A percentile compares a stretch with the other conserved stretches of the same genome.
Conservation (phyloP, 2,113 vertebrate species). For the Lota lota region DNA sequence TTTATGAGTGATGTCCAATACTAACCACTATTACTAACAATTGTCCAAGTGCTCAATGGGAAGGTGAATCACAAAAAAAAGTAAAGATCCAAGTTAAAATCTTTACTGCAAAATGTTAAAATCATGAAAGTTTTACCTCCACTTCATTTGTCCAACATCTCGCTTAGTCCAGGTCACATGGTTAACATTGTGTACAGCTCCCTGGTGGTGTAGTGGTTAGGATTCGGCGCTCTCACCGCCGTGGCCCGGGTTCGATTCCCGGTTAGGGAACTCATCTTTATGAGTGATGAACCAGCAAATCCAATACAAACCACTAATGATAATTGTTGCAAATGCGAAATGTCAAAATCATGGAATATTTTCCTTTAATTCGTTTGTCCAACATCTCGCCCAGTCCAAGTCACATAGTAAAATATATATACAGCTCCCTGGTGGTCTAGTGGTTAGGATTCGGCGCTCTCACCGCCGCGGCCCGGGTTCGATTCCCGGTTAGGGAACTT, state of each 20-base stretch:
- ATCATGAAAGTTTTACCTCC: too few species aligned
- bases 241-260: conserved; percentile 39
- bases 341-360: too few species aligned
- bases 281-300: not conserved
- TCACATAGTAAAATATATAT: not conserved
- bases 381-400: not conserved
- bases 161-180: too few species aligned
- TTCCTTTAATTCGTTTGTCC: too few species aligned
- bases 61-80: too few species aligned
- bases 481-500: conserved; percentile 41
- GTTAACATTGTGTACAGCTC: conserved; percentile 18
- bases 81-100: too few species aligned
- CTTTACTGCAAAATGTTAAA: too few species aligned
- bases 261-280: conserved; percentile 30
- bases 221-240: conserved; percentile 43
- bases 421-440: conserved; percentile 50
- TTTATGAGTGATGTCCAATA: not conserved
- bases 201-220: conserved; percentile 57
- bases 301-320: not conserved
- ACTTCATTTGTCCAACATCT: too few species aligned
- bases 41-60: too few species aligned
- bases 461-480: conserved; percentile 46
- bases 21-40: not conserved
- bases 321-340: too few species aligned
- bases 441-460: conserved; percentile 64